Base-by-base conservation (phyloP, 2,888 invertebrate genomes). In the Athalia circularis region DNA sequence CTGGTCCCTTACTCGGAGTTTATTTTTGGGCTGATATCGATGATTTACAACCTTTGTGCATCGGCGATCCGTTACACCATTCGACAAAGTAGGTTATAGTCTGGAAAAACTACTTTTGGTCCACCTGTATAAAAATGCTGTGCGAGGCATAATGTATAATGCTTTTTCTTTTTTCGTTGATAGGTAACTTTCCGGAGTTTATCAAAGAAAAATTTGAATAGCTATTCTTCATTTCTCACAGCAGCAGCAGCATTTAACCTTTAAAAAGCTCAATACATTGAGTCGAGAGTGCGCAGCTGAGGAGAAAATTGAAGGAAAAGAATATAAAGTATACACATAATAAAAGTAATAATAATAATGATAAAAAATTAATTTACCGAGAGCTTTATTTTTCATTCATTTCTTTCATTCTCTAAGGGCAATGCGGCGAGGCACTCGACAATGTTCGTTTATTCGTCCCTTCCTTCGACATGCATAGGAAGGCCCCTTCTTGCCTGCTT, bases 391-490 rank as follows among this genome's bases (percentile, higher is more conserved):
- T 64, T 43, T 64, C 0, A 64, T 64, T 45, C 6, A 13, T 3
- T 15, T 48, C 50, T 52, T 2, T 29, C 65, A 6, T 11, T 52
- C 43, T 11, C 52, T 11, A 52, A 68, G 48, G 43, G 52, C 29
- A 54, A 52, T 68, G 13, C 61, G 11, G 11, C 29, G 11, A 15
- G 68, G 50, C 52, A 29, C 68, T 68, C 43, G 68, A 68, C 29
- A 68, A 54, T 68, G 68, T 54, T 68, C 68, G 68, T 68, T 68
- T 15, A 52, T 68, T 65, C 65, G 47, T 65, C 65, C 8, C 47
- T 65, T 48, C 48, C 65, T 65, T 13, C 52, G 29, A 29, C 29
- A 29, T 29, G 29, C 29, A 29, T 29, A 29, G 29, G 29, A 29
- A 43, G 48, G 50, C 15, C 54, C 52, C 54, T 64, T 64, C 64